These are phyloP conservation scores for Chironomus striatipennis DNA, from an alignment of 1,140 invertebrate genomes.

Conservation along the genomic window DNA sequence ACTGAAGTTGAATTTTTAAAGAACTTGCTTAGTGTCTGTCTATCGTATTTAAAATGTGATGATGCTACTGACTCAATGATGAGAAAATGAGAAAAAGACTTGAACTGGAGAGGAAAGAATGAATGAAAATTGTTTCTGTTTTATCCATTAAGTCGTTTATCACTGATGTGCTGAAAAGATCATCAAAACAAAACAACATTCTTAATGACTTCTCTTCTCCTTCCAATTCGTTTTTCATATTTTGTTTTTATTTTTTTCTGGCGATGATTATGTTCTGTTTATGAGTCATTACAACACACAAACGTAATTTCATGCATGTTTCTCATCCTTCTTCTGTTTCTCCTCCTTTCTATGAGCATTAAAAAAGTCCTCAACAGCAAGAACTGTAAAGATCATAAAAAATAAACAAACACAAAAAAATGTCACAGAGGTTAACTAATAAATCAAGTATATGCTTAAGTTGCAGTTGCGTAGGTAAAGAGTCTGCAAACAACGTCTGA, in stretches of 20 bases:
- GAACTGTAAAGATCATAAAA: background rate
- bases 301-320: background rate
- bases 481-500: too few species aligned
- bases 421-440: background rate
- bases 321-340: background rate
- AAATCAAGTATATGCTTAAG: background rate
- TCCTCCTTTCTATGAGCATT: background rate
- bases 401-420: background rate
- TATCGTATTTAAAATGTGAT: too few species aligned
- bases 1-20: slow-evolving; percentile 17
- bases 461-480: too few species aligned
- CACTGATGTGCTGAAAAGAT: slow-evolving; percentile 12
- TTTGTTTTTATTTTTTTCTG: background rate
- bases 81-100: background rate
- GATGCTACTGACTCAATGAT: too few species aligned
- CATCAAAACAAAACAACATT: background rate
- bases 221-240: background rate
- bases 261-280: background rate
- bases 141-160: slow-evolving; percentile 23
- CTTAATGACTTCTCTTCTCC: background rate
- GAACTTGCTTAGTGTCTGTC: background rate
- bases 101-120: background rate
- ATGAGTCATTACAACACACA: background rate
- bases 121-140: slow-evolving; percentile 14
- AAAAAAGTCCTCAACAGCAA: background rate